Evolutionary conservation across 1,140 invertebrate species (phyloP), one percentile per base, ranked within the genome.

Genomic region (Apocrypta bakeri): DNA sequence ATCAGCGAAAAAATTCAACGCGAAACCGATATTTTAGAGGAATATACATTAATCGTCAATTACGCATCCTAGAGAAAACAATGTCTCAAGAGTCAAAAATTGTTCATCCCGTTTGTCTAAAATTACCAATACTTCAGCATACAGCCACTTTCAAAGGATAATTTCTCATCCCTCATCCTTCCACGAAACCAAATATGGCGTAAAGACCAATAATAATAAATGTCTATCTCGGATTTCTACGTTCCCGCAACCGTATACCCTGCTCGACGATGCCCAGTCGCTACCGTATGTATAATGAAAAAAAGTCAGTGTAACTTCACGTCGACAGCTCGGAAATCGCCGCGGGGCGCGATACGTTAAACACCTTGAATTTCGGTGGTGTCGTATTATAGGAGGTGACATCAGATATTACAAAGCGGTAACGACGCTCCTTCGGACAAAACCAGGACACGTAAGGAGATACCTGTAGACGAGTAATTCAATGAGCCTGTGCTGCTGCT

Each of bases 221-320:
- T 17, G 56, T n/a, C 40, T 80, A 42, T 81, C 69, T 81, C 69
- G 24, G 42, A 33, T 81, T 81, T 31, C 33, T n/a, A n/a, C n/a
- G n/a, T n/a, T n/a, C n/a, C n/a, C n/a, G n/a, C n/a, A n/a, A n/a
- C n/a, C n/a, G n/a, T n/a, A n/a, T n/a, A n/a, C n/a, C 6, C 24
- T 14, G 40, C 64, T 12, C 14, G 76, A 6, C 48, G 17, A 21
- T 7, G 3, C 48, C 17, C n/a, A n/a, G n/a, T n/a, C n/a, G n/a
- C n/a, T n/a, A n/a, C n/a, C 33, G 33, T 37, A 37, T 0, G 48
- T 56, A 56, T 37, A 37, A 9, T 9, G 33, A 56, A 56, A 79
- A n/a, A 48, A 21, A 56, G 3, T 3, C 21, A 21, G 48, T n/a
- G 48, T 56, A 56, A 56, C n/a, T 56, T 56, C 48, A 7, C 48